Percentiles rank a stretch among this genome's conserved stretches.
phyloP scores from a whole-genome alignment of 2,888 invertebrate species.

The Leptopilina myrica region DNA sequence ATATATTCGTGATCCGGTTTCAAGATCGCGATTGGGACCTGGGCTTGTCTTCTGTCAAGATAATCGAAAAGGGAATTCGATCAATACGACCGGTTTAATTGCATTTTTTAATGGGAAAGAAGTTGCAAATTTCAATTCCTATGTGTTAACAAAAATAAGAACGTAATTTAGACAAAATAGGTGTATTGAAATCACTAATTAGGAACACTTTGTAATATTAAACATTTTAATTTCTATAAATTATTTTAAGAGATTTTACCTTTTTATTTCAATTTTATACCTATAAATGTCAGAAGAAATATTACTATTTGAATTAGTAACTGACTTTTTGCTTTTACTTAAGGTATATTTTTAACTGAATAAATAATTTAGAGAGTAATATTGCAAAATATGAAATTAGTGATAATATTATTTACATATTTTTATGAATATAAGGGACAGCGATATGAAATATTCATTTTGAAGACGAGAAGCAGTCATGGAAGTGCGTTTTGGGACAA shows the following conservation, averaged over 20 bases:
- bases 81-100: conserved; percentile 39
- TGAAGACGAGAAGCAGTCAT: conserved; percentile 32
- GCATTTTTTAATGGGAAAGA: conserved; percentile 3
- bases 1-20: conserved; percentile 38
- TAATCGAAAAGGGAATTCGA: conserved; percentile 33
- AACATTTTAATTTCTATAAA: too few relatives aligned
- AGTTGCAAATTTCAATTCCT: conserved; percentile 16
- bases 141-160: conserved; percentile 11
- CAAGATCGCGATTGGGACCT: conserved; percentile 9
- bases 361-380: too few relatives aligned
- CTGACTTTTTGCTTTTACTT: too few relatives aligned
- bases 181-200: too few relatives aligned
- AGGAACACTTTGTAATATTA: too few relatives aligned
- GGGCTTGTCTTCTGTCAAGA: conserved; percentile 31
- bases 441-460: conserved; percentile 16
- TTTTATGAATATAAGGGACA: not conserved
- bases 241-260: too few relatives aligned
- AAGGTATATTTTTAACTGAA: too few relatives aligned
- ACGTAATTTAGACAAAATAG: too few relatives aligned
- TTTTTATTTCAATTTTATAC: too few relatives aligned
- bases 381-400: too few relatives aligned
- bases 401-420: not conserved
- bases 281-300: too few relatives aligned
- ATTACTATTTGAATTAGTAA: too few relatives aligned
- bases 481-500: conserved; percentile 8